Conservation (phyloP, 2,888 invertebrate species). For the Ecliptopera silaceata region DNA sequence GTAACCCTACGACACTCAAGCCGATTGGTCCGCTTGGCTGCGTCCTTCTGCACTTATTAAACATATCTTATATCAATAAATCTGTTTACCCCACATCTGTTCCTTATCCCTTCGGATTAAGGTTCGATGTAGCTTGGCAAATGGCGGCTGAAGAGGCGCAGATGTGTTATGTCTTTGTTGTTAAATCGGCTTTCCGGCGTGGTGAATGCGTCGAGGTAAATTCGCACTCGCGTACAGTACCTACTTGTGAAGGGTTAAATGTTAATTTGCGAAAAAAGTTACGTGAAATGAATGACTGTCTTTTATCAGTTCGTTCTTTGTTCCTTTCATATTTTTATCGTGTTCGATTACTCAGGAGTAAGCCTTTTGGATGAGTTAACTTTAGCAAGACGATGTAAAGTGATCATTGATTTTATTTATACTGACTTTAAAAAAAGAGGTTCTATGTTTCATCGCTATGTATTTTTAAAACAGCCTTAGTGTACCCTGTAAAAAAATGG, state of each 20-base stretch:
- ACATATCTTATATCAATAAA: slow-evolving; percentile 78
- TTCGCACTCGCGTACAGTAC: slow-evolving; percentile 39
- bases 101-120: slow-evolving; percentile 43
- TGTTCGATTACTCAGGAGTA: slow-evolving; percentile 15
- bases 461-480: no score
- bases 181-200: slow-evolving; percentile 81
- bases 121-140: slow-evolving; percentile 40
- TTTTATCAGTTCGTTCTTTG: slow-evolving; percentile 24
- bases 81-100: slow-evolving; percentile 48
- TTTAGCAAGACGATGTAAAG: not conserved
- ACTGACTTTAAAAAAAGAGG: no score
- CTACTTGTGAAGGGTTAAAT: slow-evolving; percentile 53
- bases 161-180: slow-evolving; percentile 81
- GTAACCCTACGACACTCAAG: slow-evolving; percentile 62
- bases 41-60: slow-evolving; percentile 75
- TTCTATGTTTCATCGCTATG: no score
- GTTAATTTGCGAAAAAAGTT: slow-evolving; percentile 45
- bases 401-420: no score
- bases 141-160: slow-evolving; percentile 52
- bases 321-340: slow-evolving; percentile 28
- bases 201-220: slow-evolving; percentile 73
- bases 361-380: not conserved
- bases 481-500: not conserved
- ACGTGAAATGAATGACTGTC: slow-evolving; percentile 20
- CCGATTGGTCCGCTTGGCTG: slow-evolving; percentile 67